Evolutionary conservation across 2,113 vertebrate species (phyloP).

Genomic region (Tauraco erythrolophus): DNA sequence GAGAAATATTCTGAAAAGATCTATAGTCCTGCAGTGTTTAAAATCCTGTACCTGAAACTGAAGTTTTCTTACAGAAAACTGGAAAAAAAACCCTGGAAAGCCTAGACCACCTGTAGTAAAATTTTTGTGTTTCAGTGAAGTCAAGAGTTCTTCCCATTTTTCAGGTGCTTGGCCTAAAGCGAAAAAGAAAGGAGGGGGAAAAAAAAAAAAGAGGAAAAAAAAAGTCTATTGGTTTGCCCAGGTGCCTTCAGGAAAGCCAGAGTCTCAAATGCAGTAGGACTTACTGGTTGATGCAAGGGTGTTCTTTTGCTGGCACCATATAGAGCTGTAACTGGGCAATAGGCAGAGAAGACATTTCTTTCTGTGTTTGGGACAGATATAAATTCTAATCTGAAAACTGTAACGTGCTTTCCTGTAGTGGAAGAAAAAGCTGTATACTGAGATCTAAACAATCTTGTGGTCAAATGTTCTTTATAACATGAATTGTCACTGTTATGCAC

Average conservation of each 20-base stretch:
- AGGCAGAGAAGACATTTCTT: neutral
- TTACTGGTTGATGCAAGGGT: neutral
- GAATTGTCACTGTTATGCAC: neutral
- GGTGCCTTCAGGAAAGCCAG: neutral
- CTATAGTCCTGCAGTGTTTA: neutral
- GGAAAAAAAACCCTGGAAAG: neutral
- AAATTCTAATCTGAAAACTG: neutral
- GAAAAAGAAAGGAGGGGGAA: neutral
- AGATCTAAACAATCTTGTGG: neutral
- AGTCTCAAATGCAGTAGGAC: neutral
- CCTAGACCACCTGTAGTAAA: neutral
- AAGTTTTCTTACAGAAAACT: neutral
- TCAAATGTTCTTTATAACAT: neutral
- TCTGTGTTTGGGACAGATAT: neutral
- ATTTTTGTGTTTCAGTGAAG: neutral
- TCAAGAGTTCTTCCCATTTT: neutral
- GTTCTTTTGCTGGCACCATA: neutral
- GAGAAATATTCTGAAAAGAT: neutral
- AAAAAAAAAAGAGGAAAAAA: fast-evolving
- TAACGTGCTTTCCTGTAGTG: neutral
- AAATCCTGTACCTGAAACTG: neutral
- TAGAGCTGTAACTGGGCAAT: neutral
- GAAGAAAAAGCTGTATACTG: neutral
- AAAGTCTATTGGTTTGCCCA: neutral
- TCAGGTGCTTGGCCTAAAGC: neutral